Evolutionary conservation across 2,113 vertebrate genomes (phyloP), one percentile per base, ranked within the genome.

Genomic region (Phrynocephalus versicolor): DNA sequence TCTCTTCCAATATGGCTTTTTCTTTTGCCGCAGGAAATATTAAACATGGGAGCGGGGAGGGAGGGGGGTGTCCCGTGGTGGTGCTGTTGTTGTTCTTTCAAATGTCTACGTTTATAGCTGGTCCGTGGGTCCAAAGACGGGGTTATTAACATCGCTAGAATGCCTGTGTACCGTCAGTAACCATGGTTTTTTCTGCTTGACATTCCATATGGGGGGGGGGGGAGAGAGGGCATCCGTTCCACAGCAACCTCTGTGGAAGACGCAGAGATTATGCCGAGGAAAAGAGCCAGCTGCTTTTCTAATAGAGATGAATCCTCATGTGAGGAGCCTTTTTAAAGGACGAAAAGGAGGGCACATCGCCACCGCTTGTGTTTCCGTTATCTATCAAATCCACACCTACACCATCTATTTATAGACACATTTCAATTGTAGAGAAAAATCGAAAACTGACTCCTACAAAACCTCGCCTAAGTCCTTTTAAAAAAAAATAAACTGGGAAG

Each of bases 11-110:
- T 74, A 90, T 88, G 89, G 69, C 62, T 85, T 62, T 85, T 62
- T 73, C 70, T 25, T 84, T 93, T 79, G 93, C 94, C 94, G 92
- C 81, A 5, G 93, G 96, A 96, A 94, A 96, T 93, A 79, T 85
- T 86, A 85, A 92, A 88, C 87, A 89, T 74, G 15, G 84, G 89
- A 81, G 76, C 90, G 84, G 91, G 93, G 93, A 30, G 33, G 35
- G 9, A 19, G 57, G 33, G 35, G 9, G 33, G 57, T 78, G 23
- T 67, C 30, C 58, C n/a, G 6, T 33, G 2, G 51, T 83, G 89
- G 6, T 33, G 2, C 30, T 83, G 89, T 92, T 92, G 65, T 79
- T 88, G 25, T 71, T 60, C 12, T 79, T 79, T 10, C 15, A 39
- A 87, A 82, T 60, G 65, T 30, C 1, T 86, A 35, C 21, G 76